phyloP scores from a whole-genome alignment of 2,113 vertebrate genomes.

The Zosterops japonicus region DNA sequence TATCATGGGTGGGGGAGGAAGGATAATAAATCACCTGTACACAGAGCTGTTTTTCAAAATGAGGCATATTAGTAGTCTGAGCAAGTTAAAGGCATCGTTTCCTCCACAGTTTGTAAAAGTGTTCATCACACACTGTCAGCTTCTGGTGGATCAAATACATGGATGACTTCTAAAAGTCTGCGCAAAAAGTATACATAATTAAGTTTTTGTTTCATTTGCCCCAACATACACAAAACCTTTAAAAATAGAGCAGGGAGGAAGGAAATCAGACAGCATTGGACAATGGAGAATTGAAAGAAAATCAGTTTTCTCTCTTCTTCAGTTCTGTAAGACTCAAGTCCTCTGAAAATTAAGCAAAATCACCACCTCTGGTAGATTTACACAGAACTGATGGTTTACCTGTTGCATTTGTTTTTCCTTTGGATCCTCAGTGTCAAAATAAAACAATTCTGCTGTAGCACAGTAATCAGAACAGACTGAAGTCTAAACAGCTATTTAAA shows the following conservation, averaged over 20 bases:
- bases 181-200: neutral
- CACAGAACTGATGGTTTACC: neutral
- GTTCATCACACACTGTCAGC: neutral
- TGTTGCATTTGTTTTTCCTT: neutral
- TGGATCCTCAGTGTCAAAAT: neutral
- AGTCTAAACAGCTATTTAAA: neutral
- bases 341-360: neutral
- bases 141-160: fast-evolving
- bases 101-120: neutral
- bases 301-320: neutral
- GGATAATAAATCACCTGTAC: neutral
- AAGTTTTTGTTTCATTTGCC: neutral
- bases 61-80: neutral
- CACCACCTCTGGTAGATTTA: neutral
- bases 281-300: neutral
- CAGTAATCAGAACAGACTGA: neutral
- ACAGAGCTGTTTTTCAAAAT: neutral
- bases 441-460: neutral
- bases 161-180: neutral
- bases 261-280: neutral
- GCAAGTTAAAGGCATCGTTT: neutral
- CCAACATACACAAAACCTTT: neutral
- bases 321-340: neutral
- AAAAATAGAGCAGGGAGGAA: neutral
- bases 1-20: neutral